Evolutionary conservation across 2,888 invertebrate species (phyloP).

Genomic region (Synergus umbraculus): DNA sequence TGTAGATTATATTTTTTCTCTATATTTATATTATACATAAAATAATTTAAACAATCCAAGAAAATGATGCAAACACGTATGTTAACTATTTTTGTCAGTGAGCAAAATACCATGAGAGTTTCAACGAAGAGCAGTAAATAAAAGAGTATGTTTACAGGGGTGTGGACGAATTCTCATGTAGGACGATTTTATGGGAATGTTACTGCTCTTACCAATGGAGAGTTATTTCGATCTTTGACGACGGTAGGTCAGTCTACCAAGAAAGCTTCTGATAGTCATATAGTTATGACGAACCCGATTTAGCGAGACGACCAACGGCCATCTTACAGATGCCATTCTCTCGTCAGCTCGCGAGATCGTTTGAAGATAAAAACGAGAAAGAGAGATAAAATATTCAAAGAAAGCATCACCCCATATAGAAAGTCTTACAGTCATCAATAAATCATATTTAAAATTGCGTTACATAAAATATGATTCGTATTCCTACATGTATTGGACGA

Average conservation of each 20-base stretch:
- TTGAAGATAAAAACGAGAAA: constrained; percentile 15
- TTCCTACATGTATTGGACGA: no score
- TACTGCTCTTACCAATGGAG: constrained; percentile 24
- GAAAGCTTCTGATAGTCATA: constrained; percentile 57
- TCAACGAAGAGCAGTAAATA: no score
- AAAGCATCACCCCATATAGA: no score
- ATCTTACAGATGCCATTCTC: constrained; percentile 33
- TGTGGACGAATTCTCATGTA: constrained; percentile 15
- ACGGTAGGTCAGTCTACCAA: constrained; percentile 64
- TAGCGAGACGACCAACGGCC: constrained; percentile 44
- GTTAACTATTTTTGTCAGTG: no score
- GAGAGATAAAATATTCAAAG: background rate
- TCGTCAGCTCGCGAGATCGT: constrained; percentile 25
- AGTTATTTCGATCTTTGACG: constrained; percentile 63
- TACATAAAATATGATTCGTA: no score
- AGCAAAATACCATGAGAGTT: no score
- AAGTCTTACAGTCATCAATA: no score
- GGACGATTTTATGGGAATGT: constrained; percentile 5
- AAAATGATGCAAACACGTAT: no score
- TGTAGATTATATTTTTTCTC: no score
- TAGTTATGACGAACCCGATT: constrained; percentile 45
- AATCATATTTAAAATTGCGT: no score
- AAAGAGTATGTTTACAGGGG: background rate
- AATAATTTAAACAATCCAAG: no score
- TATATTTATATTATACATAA: no score